Conservation (phyloP, 1,140 invertebrate genomes). For the Zophobas morio region DNA sequence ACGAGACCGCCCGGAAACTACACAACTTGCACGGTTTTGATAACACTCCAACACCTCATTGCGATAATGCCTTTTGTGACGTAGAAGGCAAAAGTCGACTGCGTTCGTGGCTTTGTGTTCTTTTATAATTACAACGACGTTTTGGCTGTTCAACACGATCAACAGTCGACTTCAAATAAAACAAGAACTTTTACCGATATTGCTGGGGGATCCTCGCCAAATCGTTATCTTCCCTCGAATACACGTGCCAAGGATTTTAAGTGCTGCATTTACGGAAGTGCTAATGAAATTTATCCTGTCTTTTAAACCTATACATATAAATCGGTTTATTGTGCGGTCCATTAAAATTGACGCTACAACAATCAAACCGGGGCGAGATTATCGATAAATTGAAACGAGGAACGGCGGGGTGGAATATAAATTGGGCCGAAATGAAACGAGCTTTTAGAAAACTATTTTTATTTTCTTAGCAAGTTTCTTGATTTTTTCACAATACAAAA, state of each 20-base stretch:
- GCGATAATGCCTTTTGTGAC: slow-evolving; percentile 29
- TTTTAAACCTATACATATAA: slow-evolving; percentile 59
- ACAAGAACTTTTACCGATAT: slow-evolving; percentile 52
- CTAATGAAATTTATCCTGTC: slow-evolving; percentile 59
- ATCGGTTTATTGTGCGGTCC: slow-evolving; percentile 55
- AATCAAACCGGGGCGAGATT: slow-evolving; percentile 30
- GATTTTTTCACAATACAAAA: slow-evolving; percentile 42
- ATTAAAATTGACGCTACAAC: slow-evolving; percentile 47
- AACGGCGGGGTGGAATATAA: slow-evolving; percentile 19
- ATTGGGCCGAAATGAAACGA: slow-evolving; percentile 20
- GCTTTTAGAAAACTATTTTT: slow-evolving; percentile 43
- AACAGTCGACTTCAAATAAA: slow-evolving; percentile 49
- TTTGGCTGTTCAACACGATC: slow-evolving; percentile 32
- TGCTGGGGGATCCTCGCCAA: slow-evolving; percentile 51
- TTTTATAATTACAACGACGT: slow-evolving; percentile 38
- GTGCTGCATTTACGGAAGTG: slow-evolving; percentile 51
- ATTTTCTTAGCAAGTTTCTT: slow-evolving; percentile 44
- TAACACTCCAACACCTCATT: slow-evolving; percentile 25
- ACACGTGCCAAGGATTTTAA: slow-evolving; percentile 55
- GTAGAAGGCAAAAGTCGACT: slow-evolving; percentile 12
- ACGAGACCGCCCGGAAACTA: slow-evolving; percentile 2
- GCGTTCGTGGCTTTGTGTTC: slow-evolving; percentile 27
- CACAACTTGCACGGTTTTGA: slow-evolving; percentile 6
- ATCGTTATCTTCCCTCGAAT: slow-evolving; percentile 51
- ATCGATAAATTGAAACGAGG: slow-evolving; percentile 22